Percentiles rank a stretch among this genome's conserved stretches.
Evolutionary conservation across 2,113 vertebrate species (phyloP).

Genomic region (Scartelaos histophorus): DNA sequence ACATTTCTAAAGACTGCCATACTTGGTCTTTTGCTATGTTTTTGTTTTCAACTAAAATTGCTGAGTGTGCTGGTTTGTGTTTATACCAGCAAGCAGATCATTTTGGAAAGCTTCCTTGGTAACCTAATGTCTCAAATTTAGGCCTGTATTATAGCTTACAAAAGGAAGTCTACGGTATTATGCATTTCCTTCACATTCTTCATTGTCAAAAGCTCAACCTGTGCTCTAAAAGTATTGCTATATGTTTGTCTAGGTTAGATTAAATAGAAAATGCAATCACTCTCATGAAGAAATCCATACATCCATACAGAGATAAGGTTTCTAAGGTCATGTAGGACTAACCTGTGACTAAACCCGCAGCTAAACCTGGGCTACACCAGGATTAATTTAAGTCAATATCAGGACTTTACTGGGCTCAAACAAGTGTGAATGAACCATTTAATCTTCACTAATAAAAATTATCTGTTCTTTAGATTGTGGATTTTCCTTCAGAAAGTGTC

Average conservation of each 20-base stretch:
- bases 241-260: background rate
- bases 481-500: too few species aligned
- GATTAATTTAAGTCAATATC: too few species aligned
- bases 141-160: background rate
- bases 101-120: background rate
- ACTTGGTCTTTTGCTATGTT: background rate
- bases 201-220: background rate
- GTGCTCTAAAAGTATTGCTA: background rate
- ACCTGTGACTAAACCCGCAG: too few species aligned
- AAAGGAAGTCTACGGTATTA: background rate
- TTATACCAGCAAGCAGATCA: background rate
- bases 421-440: too few species aligned
- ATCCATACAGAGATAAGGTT: too few species aligned
- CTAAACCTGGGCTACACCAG: too few species aligned
- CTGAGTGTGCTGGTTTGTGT: constrained; percentile 1
- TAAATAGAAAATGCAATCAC: too few species aligned
- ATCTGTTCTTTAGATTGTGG: background rate
- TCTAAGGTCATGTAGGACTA: too few species aligned
- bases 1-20: background rate
- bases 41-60: constrained; percentile 1
- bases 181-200: background rate
- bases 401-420: too few species aligned
- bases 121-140: background rate
- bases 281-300: too few species aligned
- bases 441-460: background rate